phyloP scores from a whole-genome alignment of 2,113 vertebrate genomes.

The Rhynchomys soricoides region DNA sequence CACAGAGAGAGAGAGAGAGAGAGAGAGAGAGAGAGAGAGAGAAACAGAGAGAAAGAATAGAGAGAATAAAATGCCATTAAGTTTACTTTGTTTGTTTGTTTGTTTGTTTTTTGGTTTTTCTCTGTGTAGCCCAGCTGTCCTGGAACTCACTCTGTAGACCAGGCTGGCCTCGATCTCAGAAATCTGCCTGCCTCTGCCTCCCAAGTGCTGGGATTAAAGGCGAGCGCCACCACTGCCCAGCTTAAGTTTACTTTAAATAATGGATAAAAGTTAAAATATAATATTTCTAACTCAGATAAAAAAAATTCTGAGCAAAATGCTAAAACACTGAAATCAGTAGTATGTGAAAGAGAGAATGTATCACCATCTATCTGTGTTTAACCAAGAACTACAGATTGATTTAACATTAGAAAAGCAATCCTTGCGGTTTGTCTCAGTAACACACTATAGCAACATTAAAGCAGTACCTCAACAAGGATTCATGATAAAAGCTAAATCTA shows the following conservation, averaged over 20 bases:
- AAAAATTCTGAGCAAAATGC: conserved; percentile 43
- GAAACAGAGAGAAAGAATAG: neutral
- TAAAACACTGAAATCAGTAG: conserved; percentile 28
- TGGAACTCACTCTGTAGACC: no score
- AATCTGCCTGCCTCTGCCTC: no score
- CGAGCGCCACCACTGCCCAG: no score
- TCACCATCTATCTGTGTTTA: conserved; percentile 51
- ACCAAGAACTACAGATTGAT: conserved; percentile 48
- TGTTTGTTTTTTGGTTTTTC: no score
- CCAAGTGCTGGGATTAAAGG: no score
- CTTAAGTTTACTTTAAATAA: neutral
- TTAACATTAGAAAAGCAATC: conserved; percentile 62
- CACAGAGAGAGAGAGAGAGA: neutral
- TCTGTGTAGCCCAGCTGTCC: no score
- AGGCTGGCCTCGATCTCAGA: no score
- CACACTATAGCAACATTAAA: neutral
- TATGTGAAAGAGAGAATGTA: conserved; percentile 24
- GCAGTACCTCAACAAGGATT: conserved; percentile 37
- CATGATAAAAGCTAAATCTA: conserved; percentile 45
- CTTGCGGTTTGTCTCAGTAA: conserved; percentile 30
- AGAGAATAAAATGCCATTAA: neutral
- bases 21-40: neutral
- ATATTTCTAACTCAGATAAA: neutral
- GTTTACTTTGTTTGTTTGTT: no score
- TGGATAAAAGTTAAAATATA: neutral